Percentiles rank a stretch among this genome's conserved stretches.
Conservation (phyloP, 1,140 invertebrate genomes). For the Drosophila lini region DNA sequence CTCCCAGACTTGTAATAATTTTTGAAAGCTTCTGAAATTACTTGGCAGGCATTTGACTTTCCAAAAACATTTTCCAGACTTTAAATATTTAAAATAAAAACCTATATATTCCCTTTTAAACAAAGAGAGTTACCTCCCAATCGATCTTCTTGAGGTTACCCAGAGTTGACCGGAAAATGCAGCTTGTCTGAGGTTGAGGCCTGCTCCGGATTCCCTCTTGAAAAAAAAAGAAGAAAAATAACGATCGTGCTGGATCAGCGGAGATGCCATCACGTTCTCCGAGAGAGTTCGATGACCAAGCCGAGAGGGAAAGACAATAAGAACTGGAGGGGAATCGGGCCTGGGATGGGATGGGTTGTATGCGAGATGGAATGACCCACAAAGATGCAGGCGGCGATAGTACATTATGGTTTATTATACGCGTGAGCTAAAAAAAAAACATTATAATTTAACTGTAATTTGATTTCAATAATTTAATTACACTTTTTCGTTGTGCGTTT, state of each 20-base stretch:
- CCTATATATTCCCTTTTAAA: not conserved
- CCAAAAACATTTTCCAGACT: not conserved
- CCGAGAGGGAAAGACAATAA: conserved; percentile 33
- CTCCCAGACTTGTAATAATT: not conserved
- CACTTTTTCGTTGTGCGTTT: conserved; percentile 49
- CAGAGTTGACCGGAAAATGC: not conserved
- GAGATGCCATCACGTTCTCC: conserved; percentile 32
- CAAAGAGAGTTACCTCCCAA: too few species aligned
- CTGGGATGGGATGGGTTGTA: not conserved
- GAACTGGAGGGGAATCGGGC: conserved; percentile 4
- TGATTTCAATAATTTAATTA: conserved; percentile 83
- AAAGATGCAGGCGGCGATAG: conserved; percentile 36
- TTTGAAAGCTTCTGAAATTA: not conserved
- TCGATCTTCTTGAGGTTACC: not conserved
- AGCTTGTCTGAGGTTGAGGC: not conserved
- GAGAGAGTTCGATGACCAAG: conserved; percentile 42
- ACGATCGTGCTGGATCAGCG: conserved; percentile 29
- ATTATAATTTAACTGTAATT: conserved; percentile 78
- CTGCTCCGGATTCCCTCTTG: conserved; percentile 12
- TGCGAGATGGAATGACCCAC: conserved; percentile 28
- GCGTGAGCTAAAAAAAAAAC: conserved; percentile 11
- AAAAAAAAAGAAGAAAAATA: conserved; percentile 1
- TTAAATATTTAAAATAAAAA: not conserved
- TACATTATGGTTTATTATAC: conserved; percentile 21
- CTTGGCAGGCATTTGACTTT: not conserved